phyloP scores from a whole-genome alignment of 2,113 vertebrate species.

The Hemiscyllium ocellatum region DNA sequence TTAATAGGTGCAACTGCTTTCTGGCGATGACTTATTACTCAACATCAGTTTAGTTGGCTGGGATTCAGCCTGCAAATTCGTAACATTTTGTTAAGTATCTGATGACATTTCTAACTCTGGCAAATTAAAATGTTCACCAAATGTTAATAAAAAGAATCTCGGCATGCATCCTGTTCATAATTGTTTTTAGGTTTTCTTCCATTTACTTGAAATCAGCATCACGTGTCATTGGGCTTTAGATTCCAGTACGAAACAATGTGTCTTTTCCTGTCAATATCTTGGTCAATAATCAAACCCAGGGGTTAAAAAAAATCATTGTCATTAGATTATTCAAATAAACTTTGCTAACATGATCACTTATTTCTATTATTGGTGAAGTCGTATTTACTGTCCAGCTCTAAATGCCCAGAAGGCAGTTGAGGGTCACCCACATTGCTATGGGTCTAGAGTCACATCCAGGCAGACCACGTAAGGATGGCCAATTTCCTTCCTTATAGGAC shows the following conservation, averaged over 20 bases:
- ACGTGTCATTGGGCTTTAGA: neutral
- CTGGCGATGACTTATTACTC: neutral
- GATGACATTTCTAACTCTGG: neutral
- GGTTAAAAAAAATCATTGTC: neutral
- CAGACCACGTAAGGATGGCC: too few species aligned
- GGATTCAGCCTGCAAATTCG: neutral
- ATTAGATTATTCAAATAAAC: neutral
- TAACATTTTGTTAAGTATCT: neutral
- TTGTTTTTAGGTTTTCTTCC: neutral
- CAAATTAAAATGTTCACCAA: constrained; percentile 8
- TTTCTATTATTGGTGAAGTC: neutral
- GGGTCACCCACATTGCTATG: too few species aligned
- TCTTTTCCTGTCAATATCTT: neutral
- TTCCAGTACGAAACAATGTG: neutral
- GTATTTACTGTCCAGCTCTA: too few species aligned
- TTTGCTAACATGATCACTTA: neutral
- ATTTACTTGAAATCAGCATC: neutral
- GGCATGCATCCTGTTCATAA: too few species aligned
- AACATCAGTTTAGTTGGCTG: neutral
- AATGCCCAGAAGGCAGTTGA: too few species aligned
- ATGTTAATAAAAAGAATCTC: neutral
- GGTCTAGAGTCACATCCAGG: too few species aligned
- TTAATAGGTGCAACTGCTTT: neutral
- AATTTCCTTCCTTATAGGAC: too few species aligned
- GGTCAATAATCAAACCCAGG: neutral